Percentiles rank a stretch among this genome's conserved stretches.
These are phyloP conservation scores for Hipparchia sbordonii DNA, from an alignment of 2,888 invertebrate species.

Conservation along the genomic window DNA sequence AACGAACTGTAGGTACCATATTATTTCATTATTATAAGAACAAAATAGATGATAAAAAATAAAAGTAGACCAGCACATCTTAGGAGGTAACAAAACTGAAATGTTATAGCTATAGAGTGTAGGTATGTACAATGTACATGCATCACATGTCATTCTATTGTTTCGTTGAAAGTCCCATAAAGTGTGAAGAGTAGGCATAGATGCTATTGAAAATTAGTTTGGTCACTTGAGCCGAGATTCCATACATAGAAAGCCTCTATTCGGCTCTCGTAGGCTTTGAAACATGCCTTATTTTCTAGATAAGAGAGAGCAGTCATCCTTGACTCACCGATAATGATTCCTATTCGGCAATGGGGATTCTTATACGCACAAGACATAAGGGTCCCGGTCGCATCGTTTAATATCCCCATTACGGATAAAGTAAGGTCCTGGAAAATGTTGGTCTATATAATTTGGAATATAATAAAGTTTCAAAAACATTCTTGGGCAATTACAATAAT, in stretches of 20 bases:
- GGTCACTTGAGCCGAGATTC: conserved; percentile 33
- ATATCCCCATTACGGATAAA: conserved; percentile 93
- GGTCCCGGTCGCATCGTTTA: conserved; percentile 97
- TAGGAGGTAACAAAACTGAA: neutral
- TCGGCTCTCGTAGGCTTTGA: conserved; percentile 64
- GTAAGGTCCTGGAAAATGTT: conserved; percentile 87
- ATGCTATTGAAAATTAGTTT: conserved; percentile 1
- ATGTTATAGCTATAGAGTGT: conserved; percentile 1
- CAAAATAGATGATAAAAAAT: neutral
- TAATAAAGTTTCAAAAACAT: neutral
- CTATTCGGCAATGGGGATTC: conserved; percentile 89
- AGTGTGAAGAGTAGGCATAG: conserved; percentile 1
- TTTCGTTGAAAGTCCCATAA: neutral
- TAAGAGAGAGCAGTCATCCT: conserved; percentile 56
- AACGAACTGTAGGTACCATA: neutral
- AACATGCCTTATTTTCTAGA: conserved; percentile 65
- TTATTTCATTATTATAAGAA: neutral
- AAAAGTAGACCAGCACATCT: neutral
- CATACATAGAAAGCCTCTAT: conserved; percentile 61
- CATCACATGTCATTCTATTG: conserved; percentile 1
- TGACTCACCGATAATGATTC: conserved; percentile 91
- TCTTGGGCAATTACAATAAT: neutral
- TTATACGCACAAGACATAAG: conserved; percentile 96
- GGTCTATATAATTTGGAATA: conserved; percentile 39
- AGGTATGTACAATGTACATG: neutral